These are phyloP conservation scores for Eptesicus fuscus DNA, from an alignment of 2,113 vertebrate species.

Conservation along the genomic window DNA sequence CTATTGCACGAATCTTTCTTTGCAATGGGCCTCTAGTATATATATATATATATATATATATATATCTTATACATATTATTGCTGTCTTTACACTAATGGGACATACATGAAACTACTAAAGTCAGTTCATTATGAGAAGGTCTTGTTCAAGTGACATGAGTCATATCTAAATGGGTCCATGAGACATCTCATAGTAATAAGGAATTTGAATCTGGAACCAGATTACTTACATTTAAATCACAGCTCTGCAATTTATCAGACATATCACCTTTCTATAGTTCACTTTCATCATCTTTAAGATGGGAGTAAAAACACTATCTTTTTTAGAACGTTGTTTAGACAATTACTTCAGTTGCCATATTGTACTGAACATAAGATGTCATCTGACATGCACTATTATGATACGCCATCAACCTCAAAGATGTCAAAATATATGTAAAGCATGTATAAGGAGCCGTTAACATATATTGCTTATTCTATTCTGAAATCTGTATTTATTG, in stretches of 20 bases:
- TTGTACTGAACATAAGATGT: not conserved
- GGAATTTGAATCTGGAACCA: not conserved
- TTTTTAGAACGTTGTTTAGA: not conserved
- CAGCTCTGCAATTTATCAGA: not conserved
- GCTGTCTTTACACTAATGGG: not conserved
- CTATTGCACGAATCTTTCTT: too few relatives aligned
- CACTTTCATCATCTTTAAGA: not conserved
- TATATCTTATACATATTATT: not conserved
- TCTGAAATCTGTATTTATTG: not conserved
- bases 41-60: too few relatives aligned
- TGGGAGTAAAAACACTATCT: not conserved
- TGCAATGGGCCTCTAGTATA: too few relatives aligned
- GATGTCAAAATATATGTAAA: not conserved
- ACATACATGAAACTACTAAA: not conserved
- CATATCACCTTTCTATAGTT: not conserved
- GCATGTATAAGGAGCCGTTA: not conserved
- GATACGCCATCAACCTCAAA: not conserved
- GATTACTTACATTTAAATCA: not conserved
- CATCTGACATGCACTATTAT: not conserved
- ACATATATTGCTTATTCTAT: not conserved
- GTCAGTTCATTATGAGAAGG: not conserved
- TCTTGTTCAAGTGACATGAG: not conserved
- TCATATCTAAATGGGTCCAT: not conserved
- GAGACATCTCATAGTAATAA: not conserved
- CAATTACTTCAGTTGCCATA: not conserved